Evolutionary conservation across 92 coral and sea anemone genomes (phyloP), one percentile per base, ranked within the genome.

Genomic region (Ricordea florida): DNA sequence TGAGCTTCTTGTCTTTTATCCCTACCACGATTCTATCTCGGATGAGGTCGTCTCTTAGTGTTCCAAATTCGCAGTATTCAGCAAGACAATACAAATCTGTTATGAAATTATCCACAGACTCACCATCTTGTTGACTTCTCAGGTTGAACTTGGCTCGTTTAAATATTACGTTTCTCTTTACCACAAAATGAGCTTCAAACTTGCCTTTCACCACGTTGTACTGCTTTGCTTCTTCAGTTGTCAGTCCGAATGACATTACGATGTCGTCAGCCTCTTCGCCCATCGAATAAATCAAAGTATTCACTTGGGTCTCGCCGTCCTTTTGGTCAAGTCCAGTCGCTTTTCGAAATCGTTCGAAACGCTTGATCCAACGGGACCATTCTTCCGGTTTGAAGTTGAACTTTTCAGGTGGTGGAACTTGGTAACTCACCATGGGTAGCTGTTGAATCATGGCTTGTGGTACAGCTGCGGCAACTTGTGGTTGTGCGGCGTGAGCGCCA

Each of bases 201-300:
- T 28, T 79, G 13, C 24, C 14, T 23, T 43, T 52, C 3, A 82
- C 71, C 0, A 22, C 20, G 13, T 66, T 55, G 64, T 82, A 82
- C 23, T 66, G 24, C 31, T 46, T 61, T 11, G 34, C 24, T 16
- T 82, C 50, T 0, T 30, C 76, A 10, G 16, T 46, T 2, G 76
- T 31, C 10, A 82, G 46, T 16, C 64, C 60, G 40, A 85, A 74
- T 28, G 76, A 69, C 4, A 52, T n/a, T 34, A 70, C 35, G 26
- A 78, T 70, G 50, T 84, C 89, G 65, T 57, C 88, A 5, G 82
- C 82, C 45, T 73, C 53, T 10, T 66, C 53, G 2, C 89, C 80
- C 80, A 76, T 81, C 8, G 57, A 46, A 43, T 70, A 59, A 28
- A 53, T 10, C 51, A 57, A 1, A 52, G 77, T 52, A 57, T 68